Evolutionary conservation across 2,888 invertebrate species (phyloP), one percentile per base, ranked within the genome.

Genomic region (Dryadula phaetusa): DNA sequence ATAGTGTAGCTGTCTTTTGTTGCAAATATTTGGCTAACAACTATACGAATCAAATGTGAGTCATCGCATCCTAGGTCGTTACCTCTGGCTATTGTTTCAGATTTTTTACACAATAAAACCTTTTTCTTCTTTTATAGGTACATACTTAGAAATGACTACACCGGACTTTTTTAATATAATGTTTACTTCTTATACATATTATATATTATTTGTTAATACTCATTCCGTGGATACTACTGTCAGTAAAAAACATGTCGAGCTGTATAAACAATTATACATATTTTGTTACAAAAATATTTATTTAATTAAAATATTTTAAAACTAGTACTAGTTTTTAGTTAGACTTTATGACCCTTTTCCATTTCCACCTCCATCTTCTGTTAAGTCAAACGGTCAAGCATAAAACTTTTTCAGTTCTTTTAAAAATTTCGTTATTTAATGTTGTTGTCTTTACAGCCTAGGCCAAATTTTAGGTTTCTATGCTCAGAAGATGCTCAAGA

Each of bases 81-180:
- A 79, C 80, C 87, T 75, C 75, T 67, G 58, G 34, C 75, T 77
- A 84, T 88, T 87, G 87, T 88, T 82, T 85, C 73, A 78, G 64
- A 64, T 71, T 81, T 82, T 83, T 83, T 79, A 70, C 58, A 68
- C 54, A 47, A 52, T 71, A 62, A 70, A 72, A 40, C 6, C 32
- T 58, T 60, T 46, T 52, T 60, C 25, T 64, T 64, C 22, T 44
- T 20, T 16, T 40, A 42, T 18, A 18, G 16, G n/a, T 49, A 52
- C 34, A 64, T 46, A 52, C 34, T 66, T 46, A 64, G 56, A 28
- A 62, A 52, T 64, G 62, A 64, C 52, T 56, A 44, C 28, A 42
- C 22, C 60, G 25, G 6, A 42, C 22, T 28, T n/a, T 28, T 3
- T 40, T n/a, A 14, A 3, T 40, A 40, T 0, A 40, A 40, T 3